Conservation (phyloP, 2,113 vertebrate species). For the Boulengeromyrus knoepffleri region DNA sequence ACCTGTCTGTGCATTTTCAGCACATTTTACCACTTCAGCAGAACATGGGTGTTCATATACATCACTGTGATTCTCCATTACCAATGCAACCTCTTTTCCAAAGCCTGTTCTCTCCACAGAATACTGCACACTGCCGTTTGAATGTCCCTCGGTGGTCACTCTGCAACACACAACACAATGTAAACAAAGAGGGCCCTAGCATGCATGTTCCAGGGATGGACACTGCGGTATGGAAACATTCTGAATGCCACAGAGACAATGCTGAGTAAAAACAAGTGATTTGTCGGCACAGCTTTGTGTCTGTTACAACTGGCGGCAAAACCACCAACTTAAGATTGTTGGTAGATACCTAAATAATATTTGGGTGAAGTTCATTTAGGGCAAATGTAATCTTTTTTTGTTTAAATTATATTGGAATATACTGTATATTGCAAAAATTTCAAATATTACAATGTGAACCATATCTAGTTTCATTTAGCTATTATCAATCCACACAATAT, state of each 20-base stretch:
- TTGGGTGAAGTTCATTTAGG: neutral
- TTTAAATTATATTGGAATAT: neutral
- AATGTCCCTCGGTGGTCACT: conserved; percentile 21
- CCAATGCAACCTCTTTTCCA: neutral
- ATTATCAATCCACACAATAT: neutral
- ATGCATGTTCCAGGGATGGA: neutral
- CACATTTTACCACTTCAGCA: neutral
- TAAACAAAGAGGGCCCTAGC: neutral
- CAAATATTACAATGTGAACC: neutral
- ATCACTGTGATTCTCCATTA: neutral
- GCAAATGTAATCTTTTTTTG: no score
- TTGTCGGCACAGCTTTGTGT: neutral
- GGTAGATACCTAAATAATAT: neutral
- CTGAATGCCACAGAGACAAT: neutral
- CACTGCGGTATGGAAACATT: neutral
- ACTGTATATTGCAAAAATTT: neutral
- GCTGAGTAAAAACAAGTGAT: neutral
- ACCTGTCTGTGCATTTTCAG: conserved; percentile 24
- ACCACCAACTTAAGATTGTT: neutral
- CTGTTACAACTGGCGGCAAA: neutral
- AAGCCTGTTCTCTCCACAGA: neutral
- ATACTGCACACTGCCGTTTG: conserved; percentile 4
- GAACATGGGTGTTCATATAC: neutral
- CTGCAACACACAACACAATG: conserved; percentile 15
- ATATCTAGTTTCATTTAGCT: neutral